Evolutionary conservation across 2,797 vertebrate genomes (phyloP).

Genomic region (Hirundo rustica): DNA sequence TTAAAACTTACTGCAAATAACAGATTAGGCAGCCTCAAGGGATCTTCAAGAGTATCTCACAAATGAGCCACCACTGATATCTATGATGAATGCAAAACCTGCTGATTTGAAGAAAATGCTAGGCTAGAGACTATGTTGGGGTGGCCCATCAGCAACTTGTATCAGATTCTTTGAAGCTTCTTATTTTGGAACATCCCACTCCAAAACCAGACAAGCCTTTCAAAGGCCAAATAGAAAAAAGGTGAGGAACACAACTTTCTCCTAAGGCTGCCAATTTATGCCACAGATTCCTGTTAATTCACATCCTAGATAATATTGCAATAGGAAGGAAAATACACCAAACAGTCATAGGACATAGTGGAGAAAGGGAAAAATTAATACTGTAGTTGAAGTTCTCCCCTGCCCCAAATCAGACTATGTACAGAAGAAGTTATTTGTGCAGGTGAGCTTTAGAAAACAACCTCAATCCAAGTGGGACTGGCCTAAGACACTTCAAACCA

Average conservation of each 20-base stretch:
- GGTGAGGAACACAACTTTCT: neutral
- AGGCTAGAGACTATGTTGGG: neutral
- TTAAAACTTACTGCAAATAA: neutral
- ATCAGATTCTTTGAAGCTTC: neutral
- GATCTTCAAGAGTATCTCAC: neutral
- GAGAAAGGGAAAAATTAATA: neutral
- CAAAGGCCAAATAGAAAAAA: neutral
- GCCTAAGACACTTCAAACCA: neutral
- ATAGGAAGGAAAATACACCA: neutral
- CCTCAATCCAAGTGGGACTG: neutral
- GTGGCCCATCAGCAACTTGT: neutral
- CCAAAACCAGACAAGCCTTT: neutral
- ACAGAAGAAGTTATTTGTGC: neutral
- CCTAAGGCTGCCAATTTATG: neutral
- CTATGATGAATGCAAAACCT: neutral
- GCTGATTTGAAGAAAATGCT: neutral
- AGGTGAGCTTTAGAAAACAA: neutral
- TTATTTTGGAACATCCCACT: neutral
- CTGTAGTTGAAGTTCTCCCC: neutral
- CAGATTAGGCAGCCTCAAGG: neutral
- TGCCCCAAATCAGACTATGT: neutral
- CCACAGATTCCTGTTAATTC: neutral
- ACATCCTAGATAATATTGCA: neutral
- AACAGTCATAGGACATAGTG: neutral
- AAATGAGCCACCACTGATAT: neutral